Percentiles rank a stretch among this genome's conserved stretches.
These are phyloP conservation scores for Rallus crepitans DNA, from an alignment of 2,797 vertebrate genomes.

Conservation along the genomic window DNA sequence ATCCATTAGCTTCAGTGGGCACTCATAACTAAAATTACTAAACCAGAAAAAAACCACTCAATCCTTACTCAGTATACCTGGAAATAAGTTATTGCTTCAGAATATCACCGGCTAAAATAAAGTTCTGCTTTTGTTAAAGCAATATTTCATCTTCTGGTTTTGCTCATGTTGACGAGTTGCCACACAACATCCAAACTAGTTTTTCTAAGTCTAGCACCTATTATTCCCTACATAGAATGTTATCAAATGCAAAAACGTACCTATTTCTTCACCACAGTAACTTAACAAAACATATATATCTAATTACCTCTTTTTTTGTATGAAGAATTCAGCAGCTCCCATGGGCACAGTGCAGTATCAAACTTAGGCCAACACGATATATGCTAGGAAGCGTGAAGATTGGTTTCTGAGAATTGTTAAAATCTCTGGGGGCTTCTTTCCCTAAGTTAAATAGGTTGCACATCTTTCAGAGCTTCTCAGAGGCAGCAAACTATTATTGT, in stretches of 20 bases:
- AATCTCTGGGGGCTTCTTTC: not conserved
- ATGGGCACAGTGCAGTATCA: not conserved
- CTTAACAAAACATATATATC: not conserved
- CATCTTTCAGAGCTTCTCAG: not conserved
- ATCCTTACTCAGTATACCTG: not conserved
- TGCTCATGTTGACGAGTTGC: not conserved
- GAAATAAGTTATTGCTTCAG: not conserved
- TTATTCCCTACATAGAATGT: not conserved
- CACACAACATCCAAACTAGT: not conserved
- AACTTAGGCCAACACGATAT: not conserved
- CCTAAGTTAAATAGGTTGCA: slow-evolving; percentile 2
- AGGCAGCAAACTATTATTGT: not conserved
- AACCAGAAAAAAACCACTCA: not conserved
- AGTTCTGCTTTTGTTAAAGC: not conserved
- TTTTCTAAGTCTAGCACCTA: not conserved
- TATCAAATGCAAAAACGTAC: not conserved
- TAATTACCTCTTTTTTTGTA: not conserved
- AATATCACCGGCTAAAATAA: not conserved
- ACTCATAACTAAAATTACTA: not conserved
- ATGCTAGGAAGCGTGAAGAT: not conserved
- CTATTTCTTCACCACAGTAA: not conserved
- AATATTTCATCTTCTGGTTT: not conserved
- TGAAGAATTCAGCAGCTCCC: not conserved
- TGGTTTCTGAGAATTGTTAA: not conserved
- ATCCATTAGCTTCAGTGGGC: not conserved